Evolutionary conservation across 2,888 invertebrate species (phyloP), one percentile per base, ranked within the genome.

Genomic region (Desoria tigrina): DNA sequence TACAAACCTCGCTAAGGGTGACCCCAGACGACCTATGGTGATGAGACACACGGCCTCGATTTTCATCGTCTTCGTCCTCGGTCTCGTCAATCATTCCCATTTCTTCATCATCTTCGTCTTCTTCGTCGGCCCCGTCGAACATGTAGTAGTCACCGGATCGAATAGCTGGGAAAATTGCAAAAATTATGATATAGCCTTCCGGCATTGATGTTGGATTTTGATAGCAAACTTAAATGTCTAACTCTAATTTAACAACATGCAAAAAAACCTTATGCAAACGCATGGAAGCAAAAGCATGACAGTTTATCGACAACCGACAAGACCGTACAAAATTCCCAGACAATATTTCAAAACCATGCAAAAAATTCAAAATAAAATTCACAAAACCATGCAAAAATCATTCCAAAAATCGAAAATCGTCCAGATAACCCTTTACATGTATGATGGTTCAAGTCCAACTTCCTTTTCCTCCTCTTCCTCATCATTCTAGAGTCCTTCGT

Each of bases 141-240:
- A 99, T 95, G 83, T 96, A 98, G 83, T 99, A 98, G 82, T 99
- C 99, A 21, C 98, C 99, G 67, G 96, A 96, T 59, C 97, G 88
- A 66, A 98, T 90, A 59, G 98, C 99, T 99, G 83, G 79, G 81
- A 39, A 39, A 39, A 39, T 42, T 58, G 58, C 58, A 42, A 42
- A 21, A 32, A 50, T 24, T 54, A 61, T 32, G 28, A 59, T 51
- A 32, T 28, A 54, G 42, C 60, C 42, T 59, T 53, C 58, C 24
- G 26, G 6, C 56, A n/a, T 11, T 18, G 9, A 11, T 9, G 16
- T 16, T 39, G 16, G 9, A 39, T 39, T 39, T 39, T 39, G 9
- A 9, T 39, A 39, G 9, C 16, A 9, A n/a, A n/a, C n/a, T n/a
- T n/a, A n/a, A n/a, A n/a, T n/a, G n/a, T n/a, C n/a, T n/a, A n/a